Evolutionary conservation across 37 sponge, comb jelly and placozoan genomes (phyloP).

Genomic region (Halisarca cf. caerulea): DNA sequence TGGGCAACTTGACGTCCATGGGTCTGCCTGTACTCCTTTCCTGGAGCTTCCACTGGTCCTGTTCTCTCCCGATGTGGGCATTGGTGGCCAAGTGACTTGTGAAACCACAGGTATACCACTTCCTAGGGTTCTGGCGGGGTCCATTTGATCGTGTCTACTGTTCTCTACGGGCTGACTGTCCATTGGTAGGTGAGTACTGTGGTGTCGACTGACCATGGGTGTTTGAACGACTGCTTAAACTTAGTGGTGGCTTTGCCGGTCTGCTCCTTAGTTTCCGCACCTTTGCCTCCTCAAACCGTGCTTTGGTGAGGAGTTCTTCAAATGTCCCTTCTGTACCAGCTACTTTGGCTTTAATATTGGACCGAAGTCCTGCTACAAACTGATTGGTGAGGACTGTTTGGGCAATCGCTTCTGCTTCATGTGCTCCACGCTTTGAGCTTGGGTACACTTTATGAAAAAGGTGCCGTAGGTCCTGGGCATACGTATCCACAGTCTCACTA

Average conservation of each 20-base stretch:
- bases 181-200: too few relatives aligned
- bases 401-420: conserved; percentile 37
- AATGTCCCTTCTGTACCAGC: conserved; percentile 31
- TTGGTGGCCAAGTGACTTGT: too few relatives aligned
- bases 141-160: too few relatives aligned
- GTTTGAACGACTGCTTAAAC: too few relatives aligned
- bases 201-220: too few relatives aligned
- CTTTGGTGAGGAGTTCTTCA: conserved; percentile 32
- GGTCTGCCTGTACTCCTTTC: too few relatives aligned
- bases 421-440: not conserved
- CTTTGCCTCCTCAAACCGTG: conserved; percentile 60
- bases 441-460: not conserved
- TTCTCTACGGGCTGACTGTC: too few relatives aligned
- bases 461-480: not conserved
- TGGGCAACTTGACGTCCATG: too few relatives aligned
- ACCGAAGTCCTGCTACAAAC: not conserved
- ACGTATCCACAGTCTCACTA: not conserved
- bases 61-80: too few relatives aligned
- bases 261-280: conserved; percentile 14
- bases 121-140: too few relatives aligned
- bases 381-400: not conserved
- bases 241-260: too few relatives aligned
- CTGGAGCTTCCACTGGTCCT: not conserved
- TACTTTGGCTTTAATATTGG: not conserved
- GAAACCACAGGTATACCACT: too few relatives aligned